Percentiles rank a stretch among this genome's conserved stretches.
Conservation (phyloP, 2,797 vertebrate genomes). For the Bryconaethiops microstoma region DNA sequence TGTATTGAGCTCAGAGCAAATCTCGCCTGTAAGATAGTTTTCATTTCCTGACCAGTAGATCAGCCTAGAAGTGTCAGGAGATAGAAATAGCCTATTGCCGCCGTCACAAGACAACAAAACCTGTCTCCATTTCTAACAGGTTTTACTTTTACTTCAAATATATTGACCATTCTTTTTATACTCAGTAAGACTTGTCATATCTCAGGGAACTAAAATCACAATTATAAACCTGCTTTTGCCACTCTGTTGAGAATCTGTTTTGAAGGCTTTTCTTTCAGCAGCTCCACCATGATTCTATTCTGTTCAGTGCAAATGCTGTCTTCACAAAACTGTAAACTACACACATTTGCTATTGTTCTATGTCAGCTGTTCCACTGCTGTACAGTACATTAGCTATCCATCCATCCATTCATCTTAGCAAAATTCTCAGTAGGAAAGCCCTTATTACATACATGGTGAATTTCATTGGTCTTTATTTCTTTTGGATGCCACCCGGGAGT, state of each 20-base stretch:
- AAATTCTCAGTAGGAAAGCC: slow-evolving; percentile 6
- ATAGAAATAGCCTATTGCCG: slow-evolving; percentile 25
- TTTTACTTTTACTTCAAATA: not conserved
- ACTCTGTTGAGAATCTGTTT: not conserved
- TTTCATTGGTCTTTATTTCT: slow-evolving; percentile 9
- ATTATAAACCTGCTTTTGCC: too few relatives aligned
- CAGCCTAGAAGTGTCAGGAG: slow-evolving; percentile 35
- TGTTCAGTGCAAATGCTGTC: not conserved
- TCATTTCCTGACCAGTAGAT: slow-evolving; percentile 44
- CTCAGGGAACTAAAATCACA: not conserved
- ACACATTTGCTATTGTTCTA: not conserved
- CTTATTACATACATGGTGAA: not conserved
- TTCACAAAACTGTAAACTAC: not conserved
- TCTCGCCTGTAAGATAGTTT: slow-evolving; percentile 23
- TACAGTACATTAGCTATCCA: slow-evolving; percentile 8
- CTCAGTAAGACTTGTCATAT: not conserved
- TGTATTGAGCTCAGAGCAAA: slow-evolving; percentile 25
- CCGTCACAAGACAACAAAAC: slow-evolving; percentile 5
- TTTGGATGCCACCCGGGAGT: not conserved
- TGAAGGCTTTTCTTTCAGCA: not conserved
- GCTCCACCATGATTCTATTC: not conserved
- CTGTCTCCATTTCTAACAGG: not conserved
- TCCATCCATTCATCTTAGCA: not conserved
- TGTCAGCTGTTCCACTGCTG: slow-evolving; percentile 10
- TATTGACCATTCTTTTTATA: slow-evolving; percentile 3